Base-by-base conservation (phyloP, 2,888 invertebrate genomes). In the Amphipyra tragopoginis region DNA sequence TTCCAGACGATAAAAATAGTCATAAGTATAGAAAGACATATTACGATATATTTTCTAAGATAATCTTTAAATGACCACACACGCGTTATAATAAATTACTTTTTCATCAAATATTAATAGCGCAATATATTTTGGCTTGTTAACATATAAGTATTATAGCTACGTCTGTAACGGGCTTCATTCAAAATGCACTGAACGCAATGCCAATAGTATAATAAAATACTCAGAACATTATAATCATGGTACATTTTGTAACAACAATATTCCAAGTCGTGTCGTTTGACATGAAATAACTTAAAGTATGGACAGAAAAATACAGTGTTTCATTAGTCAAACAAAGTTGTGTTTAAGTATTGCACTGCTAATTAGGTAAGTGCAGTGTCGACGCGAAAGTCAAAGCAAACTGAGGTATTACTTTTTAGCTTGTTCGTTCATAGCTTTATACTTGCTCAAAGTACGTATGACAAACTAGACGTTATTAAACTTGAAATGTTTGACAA, bases 321-420 rank as follows among this genome's bases (percentile, higher is more conserved):
- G 21, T 60, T 66, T 62, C 51, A 69, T 55, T 56, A 71, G 53
- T 64, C 55, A 65, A 67, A 49, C 65, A 63, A 67, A 75, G 60
- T 75, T 73, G 65, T 42, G 52, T 65, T 68, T 53, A 78, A 75
- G 66, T 68, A 78, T 67, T 45, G 54, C 56, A 55, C 64, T 52
- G 36, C 51, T 77, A 77, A 78, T 78, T 77, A 78, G 62, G 62
- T 71, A 58, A 77, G 65, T 73, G 73, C 75, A 59, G 49, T 61
- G 62, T 58, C 47, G 58, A 62, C 61, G 59, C 15, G 45, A 61
- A 61, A 65, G 47, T 65, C 65, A 65, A 66, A 73, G 58, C 26
- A 21, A 73, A 73, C 64, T 56, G 42, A 68, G 61, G 57, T 64
- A 74, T 64, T 59, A 68, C 62, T 61, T 65, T 72, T 65, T 48